Percentiles rank a stretch among this genome's conserved stretches.
Conservation (phyloP, 2,797 vertebrate genomes). For the Melanogrammus aeglefinus region DNA sequence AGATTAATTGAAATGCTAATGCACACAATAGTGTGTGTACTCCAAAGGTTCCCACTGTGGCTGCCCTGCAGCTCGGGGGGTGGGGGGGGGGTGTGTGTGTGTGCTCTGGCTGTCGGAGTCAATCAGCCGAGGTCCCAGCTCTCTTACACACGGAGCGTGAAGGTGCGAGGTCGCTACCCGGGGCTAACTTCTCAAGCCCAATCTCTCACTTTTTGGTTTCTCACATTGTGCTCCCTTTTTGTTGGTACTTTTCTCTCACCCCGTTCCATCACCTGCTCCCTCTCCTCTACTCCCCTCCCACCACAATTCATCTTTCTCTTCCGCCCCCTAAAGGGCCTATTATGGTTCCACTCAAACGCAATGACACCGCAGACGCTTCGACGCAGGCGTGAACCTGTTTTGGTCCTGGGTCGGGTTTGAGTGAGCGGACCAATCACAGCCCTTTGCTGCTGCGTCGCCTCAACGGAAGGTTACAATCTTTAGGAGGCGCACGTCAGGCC, state of each 20-base stretch:
- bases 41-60: no score
- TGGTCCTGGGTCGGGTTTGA: no score
- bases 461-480: no score
- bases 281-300: neutral
- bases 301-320: neutral
- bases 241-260: neutral
- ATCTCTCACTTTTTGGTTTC: neutral
- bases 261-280: neutral
- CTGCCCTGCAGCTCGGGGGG: no score
- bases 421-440: no score
- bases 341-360: no score
- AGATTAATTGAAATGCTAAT: no score
- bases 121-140: constrained; percentile 51
- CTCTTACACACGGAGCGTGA: constrained; percentile 36
- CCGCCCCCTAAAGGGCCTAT: no score
- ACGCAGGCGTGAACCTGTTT: no score
- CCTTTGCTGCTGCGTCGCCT: no score
- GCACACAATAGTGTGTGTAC: neutral
- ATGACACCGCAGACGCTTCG: no score
- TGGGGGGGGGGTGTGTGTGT: neutral
- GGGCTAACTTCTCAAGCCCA: constrained; percentile 9
- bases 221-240: neutral
- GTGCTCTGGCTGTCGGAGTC: constrained; percentile 27
- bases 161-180: constrained; percentile 19
- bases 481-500: no score